Evolutionary conservation across 2,888 invertebrate genomes (phyloP).

Genomic region (Drosophila longiperda): DNA sequence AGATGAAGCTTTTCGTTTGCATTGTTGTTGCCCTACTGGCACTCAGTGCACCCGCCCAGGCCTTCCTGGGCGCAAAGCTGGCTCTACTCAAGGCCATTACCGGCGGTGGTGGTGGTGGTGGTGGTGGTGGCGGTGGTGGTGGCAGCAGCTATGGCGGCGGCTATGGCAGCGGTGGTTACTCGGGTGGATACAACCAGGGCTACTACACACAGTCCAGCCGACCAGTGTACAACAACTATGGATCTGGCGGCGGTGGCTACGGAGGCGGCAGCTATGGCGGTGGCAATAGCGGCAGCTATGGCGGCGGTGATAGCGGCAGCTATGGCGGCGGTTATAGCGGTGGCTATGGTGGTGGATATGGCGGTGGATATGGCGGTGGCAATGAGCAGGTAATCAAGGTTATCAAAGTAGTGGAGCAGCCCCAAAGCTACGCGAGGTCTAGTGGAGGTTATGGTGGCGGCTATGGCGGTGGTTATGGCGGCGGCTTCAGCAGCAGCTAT

Average conservation of each 20-base stretch:
- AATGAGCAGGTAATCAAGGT: slow-evolving; percentile 72
- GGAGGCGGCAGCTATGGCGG: slow-evolving; percentile 40
- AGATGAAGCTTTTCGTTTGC: slow-evolving; percentile 75
- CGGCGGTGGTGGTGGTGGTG: slow-evolving; percentile 57
- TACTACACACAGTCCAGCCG: slow-evolving; percentile 69
- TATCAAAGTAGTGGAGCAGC: slow-evolving; percentile 78
- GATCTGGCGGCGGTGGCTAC: slow-evolving; percentile 31
- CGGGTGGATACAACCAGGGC: slow-evolving; percentile 63
- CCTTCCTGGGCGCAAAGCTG: slow-evolving; percentile 79
- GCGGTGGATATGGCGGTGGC: slow-evolving; percentile 10
- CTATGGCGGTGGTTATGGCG: slow-evolving; percentile 43
- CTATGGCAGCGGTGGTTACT: slow-evolving; percentile 51
- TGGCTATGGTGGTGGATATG: background rate
- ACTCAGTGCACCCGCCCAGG: slow-evolving; percentile 68
- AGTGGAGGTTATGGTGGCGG: slow-evolving; percentile 46
- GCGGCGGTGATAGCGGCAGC: slow-evolving; percentile 33
- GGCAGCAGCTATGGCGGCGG: slow-evolving; percentile 37
- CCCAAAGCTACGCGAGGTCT: slow-evolving; percentile 50
- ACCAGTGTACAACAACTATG: slow-evolving; percentile 58
- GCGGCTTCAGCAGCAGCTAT: slow-evolving; percentile 48
- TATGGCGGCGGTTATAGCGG: slow-evolving; percentile 5
- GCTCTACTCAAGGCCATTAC: slow-evolving; percentile 72
- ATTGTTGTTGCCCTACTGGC: slow-evolving; percentile 71
- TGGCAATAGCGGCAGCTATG: slow-evolving; percentile 32
- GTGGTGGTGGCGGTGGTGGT: slow-evolving; percentile 34